Percentiles rank a stretch among this genome's conserved stretches.
These are phyloP conservation scores for Platycercus adscitus DNA, from an alignment of 2,113 vertebrate species.

Conservation along the genomic window DNA sequence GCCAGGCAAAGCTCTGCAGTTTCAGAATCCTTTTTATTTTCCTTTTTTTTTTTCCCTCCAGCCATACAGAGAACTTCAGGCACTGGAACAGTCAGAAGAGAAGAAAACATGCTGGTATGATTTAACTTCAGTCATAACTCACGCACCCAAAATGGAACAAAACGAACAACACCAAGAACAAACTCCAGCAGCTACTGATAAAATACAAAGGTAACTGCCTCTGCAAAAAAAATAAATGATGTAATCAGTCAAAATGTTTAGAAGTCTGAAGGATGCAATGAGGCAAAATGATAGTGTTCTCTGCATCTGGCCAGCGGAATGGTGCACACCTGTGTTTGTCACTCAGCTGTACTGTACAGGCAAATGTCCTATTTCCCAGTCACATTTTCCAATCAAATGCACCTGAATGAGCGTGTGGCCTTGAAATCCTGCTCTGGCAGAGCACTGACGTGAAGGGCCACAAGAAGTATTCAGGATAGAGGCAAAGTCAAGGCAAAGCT, in stretches of 20 bases:
- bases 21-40: not conserved
- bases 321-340: not conserved
- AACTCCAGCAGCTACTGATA: not conserved
- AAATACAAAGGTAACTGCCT: not conserved
- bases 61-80: not conserved
- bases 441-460: not conserved
- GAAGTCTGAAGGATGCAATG: not conserved
- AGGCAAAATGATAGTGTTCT: rapidly evolving
- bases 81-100: not conserved
- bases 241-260: not conserved
- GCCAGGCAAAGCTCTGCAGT: not conserved
- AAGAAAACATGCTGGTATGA: not conserved
- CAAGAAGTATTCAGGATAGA: not conserved
- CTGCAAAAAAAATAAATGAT: not conserved
- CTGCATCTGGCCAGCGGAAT: not conserved
- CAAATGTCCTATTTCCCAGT: not conserved
- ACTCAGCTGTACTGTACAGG: not conserved
- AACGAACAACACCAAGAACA: not conserved
- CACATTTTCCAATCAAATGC: not conserved
- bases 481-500: not conserved
- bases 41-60: not conserved
- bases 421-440: not conserved
- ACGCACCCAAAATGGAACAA: not conserved
- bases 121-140: not conserved
- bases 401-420: not conserved